These are phyloP conservation scores for Tor tambroides DNA, from an alignment of 2,113 vertebrate genomes.

Conservation along the genomic window DNA sequence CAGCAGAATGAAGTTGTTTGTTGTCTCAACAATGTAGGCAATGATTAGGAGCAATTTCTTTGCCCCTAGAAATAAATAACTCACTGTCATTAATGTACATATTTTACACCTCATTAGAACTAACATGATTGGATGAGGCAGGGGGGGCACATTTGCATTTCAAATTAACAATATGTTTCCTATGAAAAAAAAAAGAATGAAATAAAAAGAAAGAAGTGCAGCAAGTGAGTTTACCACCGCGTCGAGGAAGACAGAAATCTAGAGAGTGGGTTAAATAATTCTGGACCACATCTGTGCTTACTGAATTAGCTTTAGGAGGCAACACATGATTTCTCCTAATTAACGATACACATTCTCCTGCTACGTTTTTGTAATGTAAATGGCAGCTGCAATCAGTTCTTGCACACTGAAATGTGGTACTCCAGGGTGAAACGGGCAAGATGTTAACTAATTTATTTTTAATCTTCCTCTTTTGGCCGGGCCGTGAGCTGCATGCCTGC, in stretches of 20 bases:
- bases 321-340: constrained; percentile 77
- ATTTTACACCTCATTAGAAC: constrained; percentile 86
- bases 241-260: constrained; percentile 55
- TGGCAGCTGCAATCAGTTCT: constrained; percentile 56
- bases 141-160: constrained; percentile 77
- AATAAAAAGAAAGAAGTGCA: background rate
- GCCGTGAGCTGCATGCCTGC: no score
- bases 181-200: constrained; percentile 43
- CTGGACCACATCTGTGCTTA: constrained; percentile 76
- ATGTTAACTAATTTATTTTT: constrained; percentile 93
- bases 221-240: constrained; percentile 23
- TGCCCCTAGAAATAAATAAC: constrained; percentile 88
- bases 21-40: constrained; percentile 90
- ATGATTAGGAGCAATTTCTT: constrained; percentile 96
- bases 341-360: constrained; percentile 65
- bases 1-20: constrained; percentile 88
- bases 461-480: constrained; percentile 86
- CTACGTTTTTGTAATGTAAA: constrained; percentile 62
- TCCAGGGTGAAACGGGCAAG: constrained; percentile 83
- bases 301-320: constrained; percentile 71
- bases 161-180: constrained; percentile 74
- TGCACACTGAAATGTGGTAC: constrained; percentile 76
- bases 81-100: constrained; percentile 85
- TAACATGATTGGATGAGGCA: constrained; percentile 72
- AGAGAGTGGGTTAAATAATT: constrained; percentile 71